Conservation (phyloP, 1,140 invertebrate species). For the Zaprionus camerounensis region DNA sequence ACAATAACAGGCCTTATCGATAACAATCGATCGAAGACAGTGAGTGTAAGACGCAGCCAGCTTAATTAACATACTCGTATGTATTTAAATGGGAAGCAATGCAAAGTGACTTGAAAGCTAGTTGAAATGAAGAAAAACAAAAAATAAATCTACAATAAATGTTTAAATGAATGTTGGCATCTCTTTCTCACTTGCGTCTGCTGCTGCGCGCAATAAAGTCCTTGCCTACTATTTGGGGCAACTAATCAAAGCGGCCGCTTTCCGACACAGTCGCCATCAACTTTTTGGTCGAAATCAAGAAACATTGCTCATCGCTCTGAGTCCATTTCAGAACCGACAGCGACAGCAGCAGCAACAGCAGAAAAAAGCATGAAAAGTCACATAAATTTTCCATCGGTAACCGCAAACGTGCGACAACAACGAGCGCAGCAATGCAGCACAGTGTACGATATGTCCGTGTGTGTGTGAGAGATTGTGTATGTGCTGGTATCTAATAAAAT, state of each 20-base stretch:
- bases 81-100: too few species aligned
- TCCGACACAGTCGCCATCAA: neutral
- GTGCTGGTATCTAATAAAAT: slow-evolving; percentile 67
- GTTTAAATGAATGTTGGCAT: neutral
- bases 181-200: neutral
- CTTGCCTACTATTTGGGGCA: slow-evolving; percentile 22
- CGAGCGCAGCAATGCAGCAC: slow-evolving; percentile 44
- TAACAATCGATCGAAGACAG: neutral
- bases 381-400: slow-evolving; percentile 71
- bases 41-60: too few species aligned
- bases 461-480: slow-evolving; percentile 26
- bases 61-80: too few species aligned
- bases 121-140: neutral
- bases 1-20: neutral
- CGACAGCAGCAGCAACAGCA: slow-evolving; percentile 10
- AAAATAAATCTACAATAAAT: neutral
- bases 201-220: neutral
- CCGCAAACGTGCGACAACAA: slow-evolving; percentile 71
- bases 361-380: slow-evolving; percentile 56
- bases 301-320: slow-evolving; percentile 61
- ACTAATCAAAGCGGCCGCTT: slow-evolving; percentile 32
- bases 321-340: slow-evolving; percentile 19
- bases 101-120: too few species aligned
- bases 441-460: neutral
- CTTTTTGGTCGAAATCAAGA: slow-evolving; percentile 58